Percentiles rank a stretch among this genome's conserved stretches.
phyloP scores from a whole-genome alignment of 2,113 vertebrate species.

The Pseudois nayaur region DNA sequence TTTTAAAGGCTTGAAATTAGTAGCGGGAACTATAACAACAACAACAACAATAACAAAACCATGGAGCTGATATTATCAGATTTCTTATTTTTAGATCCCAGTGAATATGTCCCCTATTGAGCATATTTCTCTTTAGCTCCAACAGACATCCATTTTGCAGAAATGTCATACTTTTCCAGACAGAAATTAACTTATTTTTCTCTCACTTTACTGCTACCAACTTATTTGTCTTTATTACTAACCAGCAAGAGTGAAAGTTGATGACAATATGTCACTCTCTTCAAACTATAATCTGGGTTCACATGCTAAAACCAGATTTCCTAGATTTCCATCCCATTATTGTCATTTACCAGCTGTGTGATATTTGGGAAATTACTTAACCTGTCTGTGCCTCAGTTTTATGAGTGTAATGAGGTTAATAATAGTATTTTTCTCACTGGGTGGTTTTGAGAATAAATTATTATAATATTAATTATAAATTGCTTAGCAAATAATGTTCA shows the following conservation, averaged over 20 bases:
- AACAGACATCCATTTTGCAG: neutral
- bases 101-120: neutral
- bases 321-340: neutral
- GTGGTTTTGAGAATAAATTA: neutral
- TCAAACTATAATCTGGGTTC: neutral
- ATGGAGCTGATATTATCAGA: neutral
- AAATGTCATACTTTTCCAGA: neutral
- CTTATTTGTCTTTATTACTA: neutral
- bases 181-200: neutral
- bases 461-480: neutral
- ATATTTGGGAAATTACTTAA: neutral
- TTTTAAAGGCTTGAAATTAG: neutral
- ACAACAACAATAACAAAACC: neutral
- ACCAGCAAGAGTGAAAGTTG: neutral
- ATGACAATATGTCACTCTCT: neutral
- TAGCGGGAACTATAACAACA: neutral
- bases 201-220: neutral
- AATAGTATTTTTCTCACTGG: neutral
- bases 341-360: neutral
- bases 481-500: neutral
- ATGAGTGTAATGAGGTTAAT: neutral
- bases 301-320: neutral
- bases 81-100: neutral
- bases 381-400: neutral
- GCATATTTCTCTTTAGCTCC: neutral